phyloP scores from a whole-genome alignment of 2,113 vertebrate genomes.

The Caloenas nicobarica region DNA sequence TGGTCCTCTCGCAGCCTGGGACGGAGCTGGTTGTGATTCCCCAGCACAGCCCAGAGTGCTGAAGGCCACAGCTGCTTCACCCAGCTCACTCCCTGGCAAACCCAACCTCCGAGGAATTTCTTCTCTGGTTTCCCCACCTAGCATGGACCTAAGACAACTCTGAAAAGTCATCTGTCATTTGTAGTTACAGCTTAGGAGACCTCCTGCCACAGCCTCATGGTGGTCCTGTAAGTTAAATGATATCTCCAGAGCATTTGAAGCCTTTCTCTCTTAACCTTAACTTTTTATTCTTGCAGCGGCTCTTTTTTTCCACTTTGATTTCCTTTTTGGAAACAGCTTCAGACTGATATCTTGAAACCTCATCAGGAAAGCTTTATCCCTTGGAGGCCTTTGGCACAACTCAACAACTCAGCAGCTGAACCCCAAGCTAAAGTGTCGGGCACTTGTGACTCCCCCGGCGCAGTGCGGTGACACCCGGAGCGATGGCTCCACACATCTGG shows the following conservation, averaged over 20 bases:
- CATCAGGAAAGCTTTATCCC: background rate
- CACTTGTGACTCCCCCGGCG: rapidly evolving
- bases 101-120: background rate
- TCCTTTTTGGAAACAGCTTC: background rate
- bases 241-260: background rate
- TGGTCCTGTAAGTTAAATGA: background rate
- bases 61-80: background rate
- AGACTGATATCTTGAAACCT: background rate
- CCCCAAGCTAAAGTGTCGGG: background rate
- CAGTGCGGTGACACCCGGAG: background rate
- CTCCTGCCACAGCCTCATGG: background rate
- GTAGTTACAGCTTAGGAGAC: background rate
- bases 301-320: background rate
- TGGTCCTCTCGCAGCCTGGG: background rate
- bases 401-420: background rate
- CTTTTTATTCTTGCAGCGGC: background rate
- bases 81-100: background rate
- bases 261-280: background rate
- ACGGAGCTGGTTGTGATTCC: background rate
- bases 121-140: background rate
- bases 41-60: background rate
- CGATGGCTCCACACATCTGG: background rate
- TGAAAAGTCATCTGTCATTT: background rate
- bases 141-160: too few species aligned
- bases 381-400: background rate